These are phyloP conservation scores for Tetragonula clypearis DNA, from an alignment of 1,140 invertebrate genomes.

Conservation along the genomic window DNA sequence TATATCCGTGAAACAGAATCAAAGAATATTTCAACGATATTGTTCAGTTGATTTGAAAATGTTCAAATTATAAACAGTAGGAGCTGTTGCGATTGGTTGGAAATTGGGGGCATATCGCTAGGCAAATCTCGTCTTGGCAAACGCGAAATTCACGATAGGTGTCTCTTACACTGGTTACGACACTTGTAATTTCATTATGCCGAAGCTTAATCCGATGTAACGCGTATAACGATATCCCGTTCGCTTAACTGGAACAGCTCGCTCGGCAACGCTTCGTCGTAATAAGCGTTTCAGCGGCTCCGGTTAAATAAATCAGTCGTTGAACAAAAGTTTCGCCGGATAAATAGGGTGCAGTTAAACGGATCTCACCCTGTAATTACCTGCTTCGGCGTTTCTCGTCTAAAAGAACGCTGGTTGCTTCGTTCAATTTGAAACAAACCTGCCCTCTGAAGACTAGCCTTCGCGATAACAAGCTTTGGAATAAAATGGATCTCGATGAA, in stretches of 20 bases:
- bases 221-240: background rate
- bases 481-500: background rate
- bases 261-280: background rate
- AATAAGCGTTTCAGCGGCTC: background rate
- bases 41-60: too few relatives aligned
- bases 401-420: background rate
- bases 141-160: constrained; percentile 29
- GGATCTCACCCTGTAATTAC: constrained; percentile 3
- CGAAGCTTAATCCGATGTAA: constrained; percentile 11
- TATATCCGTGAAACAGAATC: too few relatives aligned
- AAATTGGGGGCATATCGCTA: too few relatives aligned
- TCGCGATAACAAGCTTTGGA: background rate
- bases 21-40: too few relatives aligned
- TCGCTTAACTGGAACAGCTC: background rate
- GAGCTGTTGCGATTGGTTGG: background rate
- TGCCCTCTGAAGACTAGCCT: background rate
- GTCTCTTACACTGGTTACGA: background rate
- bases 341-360: constrained; percentile 5
- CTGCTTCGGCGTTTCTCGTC: background rate
- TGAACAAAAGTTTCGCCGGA: constrained; percentile 17
- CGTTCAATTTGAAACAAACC: background rate
- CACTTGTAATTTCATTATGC: constrained; percentile 33
- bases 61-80: too few relatives aligned
- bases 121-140: background rate
- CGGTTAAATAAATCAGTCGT: background rate